Conservation (phyloP, 2,113 vertebrate species). For the Globicephala melas region DNA sequence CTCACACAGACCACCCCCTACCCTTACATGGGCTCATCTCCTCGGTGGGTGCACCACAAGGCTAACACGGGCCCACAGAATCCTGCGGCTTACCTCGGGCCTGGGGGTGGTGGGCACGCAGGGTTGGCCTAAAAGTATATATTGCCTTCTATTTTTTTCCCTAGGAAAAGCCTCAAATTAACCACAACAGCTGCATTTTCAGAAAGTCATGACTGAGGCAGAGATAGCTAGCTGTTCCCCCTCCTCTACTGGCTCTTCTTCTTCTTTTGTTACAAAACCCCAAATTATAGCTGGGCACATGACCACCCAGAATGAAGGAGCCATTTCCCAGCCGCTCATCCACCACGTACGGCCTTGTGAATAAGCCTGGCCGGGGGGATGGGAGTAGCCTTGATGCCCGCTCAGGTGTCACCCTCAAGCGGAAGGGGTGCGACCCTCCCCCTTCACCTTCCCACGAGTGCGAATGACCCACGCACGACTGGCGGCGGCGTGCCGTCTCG, state of each 20-base stretch:
- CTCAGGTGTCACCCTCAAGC: not conserved
- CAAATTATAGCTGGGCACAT: not conserved
- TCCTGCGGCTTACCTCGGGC: too few species aligned
- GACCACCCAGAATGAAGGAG: not conserved
- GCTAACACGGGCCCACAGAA: too few species aligned
- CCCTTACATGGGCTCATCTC: not conserved
- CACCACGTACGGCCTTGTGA: not conserved
- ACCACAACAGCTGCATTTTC: not conserved
- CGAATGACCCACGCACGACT: not conserved
- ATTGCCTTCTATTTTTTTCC: not conserved
- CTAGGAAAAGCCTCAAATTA: not conserved
- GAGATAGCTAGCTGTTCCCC: not conserved
- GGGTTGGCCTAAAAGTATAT: too few species aligned
- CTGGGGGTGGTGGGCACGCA: too few species aligned
- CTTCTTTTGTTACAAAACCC: not conserved
- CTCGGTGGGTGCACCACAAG: not conserved
- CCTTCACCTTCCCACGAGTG: rapidly evolving
- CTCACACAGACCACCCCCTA: not conserved
- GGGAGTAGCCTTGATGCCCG: rapidly evolving
- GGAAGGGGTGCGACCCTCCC: not conserved
- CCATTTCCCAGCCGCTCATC: not conserved
- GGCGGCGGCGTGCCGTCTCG: not conserved
- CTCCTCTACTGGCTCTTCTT: not conserved
- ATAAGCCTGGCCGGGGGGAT: not conserved
- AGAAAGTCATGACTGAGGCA: not conserved